Conservation (phyloP, 2,113 vertebrate species). For the Romanogobio albipinnatus region DNA sequence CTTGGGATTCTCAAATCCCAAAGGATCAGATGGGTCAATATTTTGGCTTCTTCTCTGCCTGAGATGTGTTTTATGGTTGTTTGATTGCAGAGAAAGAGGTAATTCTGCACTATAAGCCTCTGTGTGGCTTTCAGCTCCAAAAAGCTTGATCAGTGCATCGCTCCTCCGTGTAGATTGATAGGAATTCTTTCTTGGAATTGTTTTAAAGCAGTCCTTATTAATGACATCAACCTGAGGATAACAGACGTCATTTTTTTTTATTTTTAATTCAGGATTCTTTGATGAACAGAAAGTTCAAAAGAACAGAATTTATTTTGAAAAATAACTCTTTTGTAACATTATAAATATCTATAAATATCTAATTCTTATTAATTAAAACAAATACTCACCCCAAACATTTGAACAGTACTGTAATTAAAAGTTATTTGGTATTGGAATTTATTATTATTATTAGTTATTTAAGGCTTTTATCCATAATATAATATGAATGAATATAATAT, state of each 20-base stretch:
- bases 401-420: no score
- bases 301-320: not conserved
- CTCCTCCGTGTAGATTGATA: slow-evolving; percentile 74
- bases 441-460: not conserved
- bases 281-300: no score
- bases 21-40: slow-evolving; percentile 77
- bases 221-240: slow-evolving; percentile 74
- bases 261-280: not conserved
- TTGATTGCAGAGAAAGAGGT: not conserved
- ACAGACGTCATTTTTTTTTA: not conserved
- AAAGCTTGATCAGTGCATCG: slow-evolving; percentile 59
- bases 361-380: no score
- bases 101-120: not conserved
- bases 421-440: not conserved
- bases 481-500: not conserved
- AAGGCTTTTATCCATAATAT: not conserved
- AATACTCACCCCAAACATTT: not conserved
- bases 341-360: no score
- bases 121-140: not conserved
- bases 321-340: not conserved
- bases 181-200: slow-evolving; percentile 73
- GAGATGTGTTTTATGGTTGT: slow-evolving; percentile 45
- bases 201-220: slow-evolving; percentile 75
- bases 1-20: slow-evolving; percentile 68
- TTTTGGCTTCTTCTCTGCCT: slow-evolving; percentile 79